Evolutionary conservation across 2,797 vertebrate genomes (phyloP).

Genomic region (Falco rusticolus): DNA sequence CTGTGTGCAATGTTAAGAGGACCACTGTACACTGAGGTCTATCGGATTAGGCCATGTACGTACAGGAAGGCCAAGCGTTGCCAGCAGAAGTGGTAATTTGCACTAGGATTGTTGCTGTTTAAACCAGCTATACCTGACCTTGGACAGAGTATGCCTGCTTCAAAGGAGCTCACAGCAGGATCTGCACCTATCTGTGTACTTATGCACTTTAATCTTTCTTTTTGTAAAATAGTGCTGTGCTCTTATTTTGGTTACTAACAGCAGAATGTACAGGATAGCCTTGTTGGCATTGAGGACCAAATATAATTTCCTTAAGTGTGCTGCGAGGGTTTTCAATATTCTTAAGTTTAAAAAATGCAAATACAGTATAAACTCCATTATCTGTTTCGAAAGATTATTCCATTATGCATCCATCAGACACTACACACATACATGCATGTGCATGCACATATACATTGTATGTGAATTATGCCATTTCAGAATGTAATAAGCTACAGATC

Average conservation of each 20-base stretch:
- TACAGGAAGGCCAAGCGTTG: conserved; percentile 4
- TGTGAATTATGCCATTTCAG: background rate
- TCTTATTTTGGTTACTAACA: conserved; percentile 61
- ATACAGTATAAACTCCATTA: conserved; percentile 3
- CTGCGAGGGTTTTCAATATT: conserved; percentile 48
- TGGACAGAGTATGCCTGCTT: background rate
- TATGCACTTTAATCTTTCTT: conserved; percentile 79
- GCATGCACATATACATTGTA: conserved; percentile 60
- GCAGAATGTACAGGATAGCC: conserved; percentile 58
- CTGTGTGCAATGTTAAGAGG: background rate
- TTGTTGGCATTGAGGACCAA: conserved; percentile 73
- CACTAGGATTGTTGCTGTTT: conserved; percentile 73
- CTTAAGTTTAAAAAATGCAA: conserved; percentile 54
- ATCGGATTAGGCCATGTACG: background rate
- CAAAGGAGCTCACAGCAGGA: background rate
- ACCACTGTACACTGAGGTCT: background rate
- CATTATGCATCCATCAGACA: conserved; percentile 43
- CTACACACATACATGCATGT: conserved; percentile 18
- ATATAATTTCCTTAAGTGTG: conserved; percentile 55
- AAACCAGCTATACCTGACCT: background rate
- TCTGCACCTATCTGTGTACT: conserved; percentile 68
- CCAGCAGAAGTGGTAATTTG: conserved; percentile 72
- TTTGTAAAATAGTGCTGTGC: conserved; percentile 69
- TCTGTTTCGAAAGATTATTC: background rate
- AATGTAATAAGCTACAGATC: background rate